Evolutionary conservation across 2,888 invertebrate species (phyloP).

Genomic region (Mesorhabditis spiculigera): DNA sequence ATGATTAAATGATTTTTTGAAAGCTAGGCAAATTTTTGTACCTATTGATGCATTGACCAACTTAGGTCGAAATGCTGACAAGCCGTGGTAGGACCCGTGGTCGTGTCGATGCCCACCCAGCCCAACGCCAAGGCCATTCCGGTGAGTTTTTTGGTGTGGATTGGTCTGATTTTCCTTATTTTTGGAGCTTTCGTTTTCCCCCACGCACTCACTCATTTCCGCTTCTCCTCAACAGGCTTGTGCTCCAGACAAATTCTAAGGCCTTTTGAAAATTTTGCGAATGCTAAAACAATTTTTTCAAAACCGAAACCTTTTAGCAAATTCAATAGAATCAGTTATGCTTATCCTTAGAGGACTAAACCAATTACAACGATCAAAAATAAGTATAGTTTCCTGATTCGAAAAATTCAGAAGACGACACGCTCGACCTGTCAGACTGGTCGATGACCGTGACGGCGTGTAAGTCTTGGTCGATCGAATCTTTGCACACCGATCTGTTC

Average conservation of each 20-base stretch:
- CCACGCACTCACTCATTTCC: too few species aligned
- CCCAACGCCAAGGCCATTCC: conserved; percentile 1
- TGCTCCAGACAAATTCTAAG: too few species aligned
- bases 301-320: too few species aligned
- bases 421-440: conserved; percentile 2
- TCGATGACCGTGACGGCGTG: conserved; percentile 3
- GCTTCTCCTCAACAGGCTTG: too few species aligned
- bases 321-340: too few species aligned
- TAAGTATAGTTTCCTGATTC: too few species aligned
- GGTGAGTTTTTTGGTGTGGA: background rate
- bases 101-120: background rate
- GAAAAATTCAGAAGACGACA: background rate
- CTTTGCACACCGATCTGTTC: too few species aligned
- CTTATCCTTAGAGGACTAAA: too few species aligned
- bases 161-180: too few species aligned
- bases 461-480: background rate
- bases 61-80: conserved; percentile 4
- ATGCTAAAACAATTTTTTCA: background rate
- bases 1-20: background rate
- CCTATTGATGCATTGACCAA: background rate
- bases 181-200: too few species aligned
- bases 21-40: background rate
- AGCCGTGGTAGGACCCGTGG: background rate
- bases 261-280: background rate
- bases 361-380: too few species aligned